A percentile compares a stretch with the other conserved stretches of the same genome.
Conservation (phyloP, 2,113 vertebrate genomes). For the Aphelocoma coerulescens region DNA sequence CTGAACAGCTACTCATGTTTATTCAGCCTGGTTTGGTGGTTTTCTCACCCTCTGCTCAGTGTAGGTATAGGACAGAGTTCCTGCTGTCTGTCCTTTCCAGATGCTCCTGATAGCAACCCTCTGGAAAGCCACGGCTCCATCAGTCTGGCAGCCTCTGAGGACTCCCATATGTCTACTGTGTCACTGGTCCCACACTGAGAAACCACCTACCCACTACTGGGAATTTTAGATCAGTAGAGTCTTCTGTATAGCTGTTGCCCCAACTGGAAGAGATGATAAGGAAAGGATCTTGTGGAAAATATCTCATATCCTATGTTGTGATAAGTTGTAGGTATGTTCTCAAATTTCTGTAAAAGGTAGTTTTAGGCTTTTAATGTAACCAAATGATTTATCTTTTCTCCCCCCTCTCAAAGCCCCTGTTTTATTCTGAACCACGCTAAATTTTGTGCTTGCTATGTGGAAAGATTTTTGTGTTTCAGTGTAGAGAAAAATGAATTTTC, state of each 20-base stretch:
- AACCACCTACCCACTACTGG: not conserved
- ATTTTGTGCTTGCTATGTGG: not conserved
- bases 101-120: fast-evolving
- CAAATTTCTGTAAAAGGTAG: not conserved
- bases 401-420: not conserved
- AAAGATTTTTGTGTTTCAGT: not conserved
- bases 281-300: not conserved
- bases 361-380: not conserved
- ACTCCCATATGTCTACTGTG: fast-evolving
- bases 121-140: not conserved
- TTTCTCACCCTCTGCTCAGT: not conserved
- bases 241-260: not conserved
- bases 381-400: not conserved
- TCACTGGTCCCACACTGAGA: not conserved
- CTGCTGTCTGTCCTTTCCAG: not conserved
- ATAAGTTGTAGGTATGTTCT: not conserved
- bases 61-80: not conserved
- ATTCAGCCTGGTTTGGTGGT: not conserved
- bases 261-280: not conserved
- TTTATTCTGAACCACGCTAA: not conserved
- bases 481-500: not conserved
- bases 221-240: not conserved
- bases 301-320: not conserved
- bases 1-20: not conserved
- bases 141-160: not conserved